Evolutionary conservation across 2,888 invertebrate genomes (phyloP).

Genomic region (Cremastinae sp.): DNA sequence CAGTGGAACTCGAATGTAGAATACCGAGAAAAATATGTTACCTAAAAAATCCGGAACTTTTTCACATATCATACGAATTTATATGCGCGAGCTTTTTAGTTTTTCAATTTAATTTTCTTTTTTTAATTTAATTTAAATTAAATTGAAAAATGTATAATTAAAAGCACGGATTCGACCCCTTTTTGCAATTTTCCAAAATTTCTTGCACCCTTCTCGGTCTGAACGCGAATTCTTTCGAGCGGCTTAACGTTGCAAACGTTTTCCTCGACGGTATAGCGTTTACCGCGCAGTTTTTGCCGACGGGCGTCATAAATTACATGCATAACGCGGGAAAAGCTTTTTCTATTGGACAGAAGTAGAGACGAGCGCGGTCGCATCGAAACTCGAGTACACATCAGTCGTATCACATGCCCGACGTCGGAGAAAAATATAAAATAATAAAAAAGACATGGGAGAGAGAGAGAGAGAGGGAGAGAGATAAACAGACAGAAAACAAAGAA

Average conservation of each 20-base stretch:
- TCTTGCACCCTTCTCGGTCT: not conserved
- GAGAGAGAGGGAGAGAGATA: conserved; percentile 7
- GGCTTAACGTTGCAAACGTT: not conserved
- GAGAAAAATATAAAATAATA: conserved; percentile 6
- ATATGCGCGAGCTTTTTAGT: too few species aligned
- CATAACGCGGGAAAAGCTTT: conserved; percentile 21
- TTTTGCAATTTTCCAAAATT: too few species aligned
- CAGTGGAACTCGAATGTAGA: too few species aligned
- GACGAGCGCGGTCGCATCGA: conserved; percentile 22
- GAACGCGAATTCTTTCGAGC: conserved; percentile 5
- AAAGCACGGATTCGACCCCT: too few species aligned
- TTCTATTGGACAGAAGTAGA: conserved; percentile 19
- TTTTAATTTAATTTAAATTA: too few species aligned
- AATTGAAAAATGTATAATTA: too few species aligned
- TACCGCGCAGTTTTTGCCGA: conserved; percentile 14
- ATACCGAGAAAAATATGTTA: too few species aligned
- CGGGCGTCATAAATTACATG: not conserved
- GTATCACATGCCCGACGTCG: conserved; percentile 10
- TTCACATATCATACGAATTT: too few species aligned
- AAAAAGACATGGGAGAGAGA: not conserved
- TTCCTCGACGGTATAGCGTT: conserved; percentile 13
- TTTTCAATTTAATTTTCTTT: too few species aligned
- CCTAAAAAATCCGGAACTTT: too few species aligned
- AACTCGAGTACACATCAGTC: conserved; percentile 43
- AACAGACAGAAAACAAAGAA: conserved; percentile 6